Evolutionary conservation across 2,888 invertebrate genomes (phyloP), one percentile per base, ranked within the genome.

Genomic region (Linnaemya vulpina): DNA sequence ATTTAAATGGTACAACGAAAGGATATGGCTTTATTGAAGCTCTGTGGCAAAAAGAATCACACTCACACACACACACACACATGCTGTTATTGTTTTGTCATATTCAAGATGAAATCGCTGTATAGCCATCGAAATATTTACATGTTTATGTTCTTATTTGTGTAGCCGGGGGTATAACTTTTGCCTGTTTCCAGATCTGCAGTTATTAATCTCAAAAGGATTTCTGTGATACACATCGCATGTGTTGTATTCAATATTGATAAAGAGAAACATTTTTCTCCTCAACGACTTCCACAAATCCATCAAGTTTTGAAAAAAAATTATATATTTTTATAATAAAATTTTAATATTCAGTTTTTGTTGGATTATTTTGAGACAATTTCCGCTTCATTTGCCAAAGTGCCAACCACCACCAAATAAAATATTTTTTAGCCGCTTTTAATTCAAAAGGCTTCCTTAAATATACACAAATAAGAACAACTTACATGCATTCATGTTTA

Each of bases 21-120:
- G 74, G 80, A 49, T 46, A 65, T 73, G 65, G 55, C 46, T 65
- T 38, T 78, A 60, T 70, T 49, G 62, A 63, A 78, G 43, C 40
- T 70, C 62, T 58, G 58, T 71, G 35, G 74, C 49, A 74, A 62
- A 58, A 58, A n/a, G 35, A 74, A 55, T 73, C 67, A 60, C 49
- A 40, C 11, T 51, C 49, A 30, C 5, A 5, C 5, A 30, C 30
- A 30, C 5, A 30, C 5, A n/a, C n/a, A n/a, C n/a, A n/a, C n/a
- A n/a, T n/a, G n/a, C n/a, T n/a, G 68, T 74, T 74, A 74, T 70
- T 81, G 62, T 81, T 81, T 62, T 81, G 81, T 75, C 75, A 70
- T 67, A 63, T 75, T 75, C 17, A 74, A 74, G 74, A 51, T 74
- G 4, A 67, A 73, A 73, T 67, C 74, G 40, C 58, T 73, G 3